phyloP scores from a whole-genome alignment of 2,888 invertebrate genomes.

The Andrena fulva region DNA sequence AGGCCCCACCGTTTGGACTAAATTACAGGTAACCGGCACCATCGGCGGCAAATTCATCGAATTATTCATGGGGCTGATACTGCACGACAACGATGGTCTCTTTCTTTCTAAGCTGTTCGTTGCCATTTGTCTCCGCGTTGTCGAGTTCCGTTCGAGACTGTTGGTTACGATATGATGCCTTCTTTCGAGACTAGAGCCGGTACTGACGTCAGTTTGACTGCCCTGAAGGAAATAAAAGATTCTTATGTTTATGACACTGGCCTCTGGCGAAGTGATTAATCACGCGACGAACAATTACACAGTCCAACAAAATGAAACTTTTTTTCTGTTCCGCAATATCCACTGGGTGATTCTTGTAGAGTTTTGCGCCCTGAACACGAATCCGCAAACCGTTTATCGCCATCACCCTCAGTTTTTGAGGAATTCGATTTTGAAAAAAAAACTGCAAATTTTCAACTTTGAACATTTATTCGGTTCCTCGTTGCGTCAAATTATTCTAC shows the following conservation, averaged over 20 bases:
- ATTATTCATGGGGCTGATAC: slow-evolving; percentile 74
- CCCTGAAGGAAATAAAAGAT: slow-evolving; percentile 63
- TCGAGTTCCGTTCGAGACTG: slow-evolving; percentile 83
- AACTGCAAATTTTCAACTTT: too few species aligned
- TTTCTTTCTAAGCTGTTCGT: slow-evolving; percentile 83
- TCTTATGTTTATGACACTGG: neutral
- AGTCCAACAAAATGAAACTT: too few species aligned
- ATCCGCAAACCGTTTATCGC: too few species aligned
- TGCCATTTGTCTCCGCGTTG: slow-evolving; percentile 80
- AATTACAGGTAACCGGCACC: slow-evolving; percentile 81
- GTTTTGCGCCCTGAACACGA: too few species aligned
- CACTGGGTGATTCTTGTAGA: too few species aligned
- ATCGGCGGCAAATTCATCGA: slow-evolving; percentile 82
- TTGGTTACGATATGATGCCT: slow-evolving; percentile 83
- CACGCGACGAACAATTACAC: neutral
- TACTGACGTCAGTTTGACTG: slow-evolving; percentile 77
- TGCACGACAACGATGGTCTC: slow-evolving; percentile 79
- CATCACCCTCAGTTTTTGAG: too few species aligned
- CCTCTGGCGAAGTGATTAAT: neutral
- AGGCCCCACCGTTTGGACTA: slow-evolving; percentile 81
- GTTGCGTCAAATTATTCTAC: too few species aligned
- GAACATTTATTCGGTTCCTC: too few species aligned
- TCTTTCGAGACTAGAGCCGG: slow-evolving; percentile 79
- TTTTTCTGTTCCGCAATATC: too few species aligned
- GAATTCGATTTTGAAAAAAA: too few species aligned